Evolutionary conservation across 2,113 vertebrate genomes (phyloP).

Genomic region (western clawed frog (Xenopus tropicalis)): DNA sequence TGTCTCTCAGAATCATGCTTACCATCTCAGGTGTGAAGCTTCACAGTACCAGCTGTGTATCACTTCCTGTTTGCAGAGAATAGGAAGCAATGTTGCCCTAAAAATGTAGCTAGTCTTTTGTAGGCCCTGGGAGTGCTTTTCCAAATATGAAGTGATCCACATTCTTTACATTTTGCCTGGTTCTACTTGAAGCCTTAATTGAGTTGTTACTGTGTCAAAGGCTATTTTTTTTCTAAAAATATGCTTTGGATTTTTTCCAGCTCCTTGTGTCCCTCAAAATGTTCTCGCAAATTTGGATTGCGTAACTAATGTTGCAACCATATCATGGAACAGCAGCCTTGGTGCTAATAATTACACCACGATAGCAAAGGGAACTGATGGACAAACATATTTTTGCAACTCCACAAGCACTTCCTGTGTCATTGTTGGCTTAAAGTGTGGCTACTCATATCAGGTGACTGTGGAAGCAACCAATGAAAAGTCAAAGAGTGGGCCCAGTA

Average conservation of each 20-base stretch:
- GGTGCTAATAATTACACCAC: slow-evolving; percentile 54
- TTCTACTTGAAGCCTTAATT: too few species aligned
- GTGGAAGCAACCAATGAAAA: slow-evolving; percentile 45
- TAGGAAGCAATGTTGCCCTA: too few species aligned
- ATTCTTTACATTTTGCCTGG: too few species aligned
- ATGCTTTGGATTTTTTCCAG: slow-evolving; percentile 47
- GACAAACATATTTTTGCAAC: slow-evolving; percentile 50
- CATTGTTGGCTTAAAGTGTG: slow-evolving; percentile 61
- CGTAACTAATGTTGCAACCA: slow-evolving; percentile 49
- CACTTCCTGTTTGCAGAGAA: too few species aligned
- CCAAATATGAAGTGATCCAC: too few species aligned
- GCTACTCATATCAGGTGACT: slow-evolving; percentile 56
- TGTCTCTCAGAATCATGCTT: too few species aligned
- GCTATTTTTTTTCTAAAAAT: background rate
- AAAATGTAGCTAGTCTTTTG: too few species aligned
- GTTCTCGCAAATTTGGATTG: slow-evolving; percentile 57
- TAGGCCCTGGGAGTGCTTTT: too few species aligned
- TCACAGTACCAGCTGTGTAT: too few species aligned
- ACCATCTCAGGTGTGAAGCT: too few species aligned
- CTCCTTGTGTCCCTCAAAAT: slow-evolving; percentile 60
- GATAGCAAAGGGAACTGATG: slow-evolving; percentile 49
- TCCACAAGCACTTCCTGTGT: slow-evolving; percentile 58
- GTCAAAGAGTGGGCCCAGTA: slow-evolving; percentile 9
- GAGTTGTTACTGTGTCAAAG: too few species aligned
- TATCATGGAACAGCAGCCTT: slow-evolving; percentile 60